Base-by-base conservation (phyloP, 1,140 invertebrate genomes). In the Aphelinus atriplicis region DNA sequence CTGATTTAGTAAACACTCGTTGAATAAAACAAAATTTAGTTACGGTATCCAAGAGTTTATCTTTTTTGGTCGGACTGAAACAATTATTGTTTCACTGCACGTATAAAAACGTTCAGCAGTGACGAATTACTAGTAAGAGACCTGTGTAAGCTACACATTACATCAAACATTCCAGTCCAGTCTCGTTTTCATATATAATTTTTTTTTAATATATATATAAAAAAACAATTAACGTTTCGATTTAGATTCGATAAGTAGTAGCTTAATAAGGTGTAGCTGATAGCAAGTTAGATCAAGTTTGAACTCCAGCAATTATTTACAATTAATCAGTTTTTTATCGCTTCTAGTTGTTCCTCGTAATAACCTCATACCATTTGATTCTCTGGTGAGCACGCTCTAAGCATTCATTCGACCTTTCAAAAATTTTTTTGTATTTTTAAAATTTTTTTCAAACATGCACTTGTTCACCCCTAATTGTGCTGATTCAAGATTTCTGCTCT, bases 1-100 rank as follows among this genome's bases (percentile, higher is more conserved):
- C 76, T 78, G 55, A 80, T 84, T 87, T 86, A 87, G 82, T 86
- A 85, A 88, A 87, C 86, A 88, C 84, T 83, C 84, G 86, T 87
- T 88, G 86, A 86, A 88, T 87, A 87, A 88, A 86, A 84, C 26
- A 84, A 85, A 87, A 86, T 85, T 86, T 82, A 85, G 80, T 86
- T 86, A 86, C 86, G 86, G 81, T 85, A 84, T 84, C 82, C 83
- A 83, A 83, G 80, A 74, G 78, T 81, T 73, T 80, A 75, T 78
- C 75, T 57, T 51, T 71, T 76, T 53, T 76, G 58, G 7, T 73
- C n/a, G 47, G 65, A 64, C 77, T 76, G 65, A 78, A 70, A 72
- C 56, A 64, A 61, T 7, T 70, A 63, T 73, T 46, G 48, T 72
- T 63, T 67, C 53, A 65, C 64, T 58, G 50, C n/a, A 46, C 58